These are phyloP conservation scores for Dicyrtoma fusca DNA, from an alignment of 2,888 invertebrate genomes.

Conservation along the genomic window DNA sequence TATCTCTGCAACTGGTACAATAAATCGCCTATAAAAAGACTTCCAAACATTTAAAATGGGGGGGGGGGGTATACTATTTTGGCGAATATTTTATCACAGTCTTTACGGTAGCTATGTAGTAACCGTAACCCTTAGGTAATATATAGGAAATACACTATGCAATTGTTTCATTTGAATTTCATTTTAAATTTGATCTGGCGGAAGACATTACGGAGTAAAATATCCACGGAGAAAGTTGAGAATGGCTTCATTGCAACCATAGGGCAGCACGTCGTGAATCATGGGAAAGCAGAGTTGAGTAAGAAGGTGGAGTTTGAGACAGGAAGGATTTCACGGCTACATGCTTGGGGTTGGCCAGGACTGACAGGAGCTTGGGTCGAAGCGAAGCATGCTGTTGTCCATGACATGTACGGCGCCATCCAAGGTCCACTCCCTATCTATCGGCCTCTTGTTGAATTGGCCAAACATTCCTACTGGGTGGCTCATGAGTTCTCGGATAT, in stretches of 20 bases:
- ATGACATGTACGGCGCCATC: conserved; percentile 41
- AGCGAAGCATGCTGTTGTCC: conserved; percentile 46
- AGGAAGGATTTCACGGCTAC: conserved; percentile 47
- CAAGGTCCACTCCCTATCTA: conserved; percentile 48
- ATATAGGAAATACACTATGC: too few species aligned
- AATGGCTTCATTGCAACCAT: conserved; percentile 47
- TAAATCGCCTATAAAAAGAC: too few species aligned
- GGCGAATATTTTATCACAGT: too few species aligned
- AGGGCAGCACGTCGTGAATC: conserved; percentile 50
- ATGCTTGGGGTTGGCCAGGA: conserved; percentile 55
- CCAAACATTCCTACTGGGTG: conserved; percentile 46
- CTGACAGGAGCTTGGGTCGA: conserved; percentile 46
- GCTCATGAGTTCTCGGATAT: conserved; percentile 43
- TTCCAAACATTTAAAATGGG: too few species aligned
- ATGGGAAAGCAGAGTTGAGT: conserved; percentile 48
- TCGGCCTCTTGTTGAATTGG: conserved; percentile 50
- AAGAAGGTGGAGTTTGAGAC: conserved; percentile 43
- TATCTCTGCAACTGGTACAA: too few species aligned
- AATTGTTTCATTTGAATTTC: too few species aligned
- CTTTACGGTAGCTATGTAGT: too few species aligned
- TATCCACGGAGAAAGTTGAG: conserved; percentile 40
- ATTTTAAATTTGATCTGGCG: not conserved
- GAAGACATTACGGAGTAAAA: conserved; percentile 47
- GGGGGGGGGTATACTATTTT: too few species aligned
- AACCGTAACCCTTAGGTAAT: too few species aligned